These are phyloP conservation scores for Rhopalosiphum maidis DNA, from an alignment of 1,140 invertebrate genomes.

Conservation along the genomic window DNA sequence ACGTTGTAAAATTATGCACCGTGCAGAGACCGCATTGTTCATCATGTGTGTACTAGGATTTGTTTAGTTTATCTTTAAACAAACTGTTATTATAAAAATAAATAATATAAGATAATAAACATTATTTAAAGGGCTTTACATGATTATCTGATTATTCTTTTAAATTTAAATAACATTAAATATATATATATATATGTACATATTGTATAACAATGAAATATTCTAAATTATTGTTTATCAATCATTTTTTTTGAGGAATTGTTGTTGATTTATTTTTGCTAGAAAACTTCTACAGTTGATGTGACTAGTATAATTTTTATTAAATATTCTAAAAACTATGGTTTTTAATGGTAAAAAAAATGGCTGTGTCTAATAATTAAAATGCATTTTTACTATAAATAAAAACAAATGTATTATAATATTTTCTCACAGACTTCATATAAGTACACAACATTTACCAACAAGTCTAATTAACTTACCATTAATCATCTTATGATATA, in stretches of 20 bases:
- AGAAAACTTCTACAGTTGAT: neutral
- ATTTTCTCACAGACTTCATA: neutral
- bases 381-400: neutral
- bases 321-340: neutral
- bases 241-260: neutral
- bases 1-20: neutral
- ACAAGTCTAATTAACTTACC: neutral
- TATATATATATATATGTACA: neutral
- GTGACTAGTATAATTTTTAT: neutral
- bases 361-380: neutral
- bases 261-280: neutral
- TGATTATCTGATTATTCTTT: neutral
- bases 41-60: neutral
- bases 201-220: no score
- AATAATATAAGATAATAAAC: neutral
- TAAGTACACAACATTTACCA: neutral
- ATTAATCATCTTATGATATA: slow-evolving; percentile 7
- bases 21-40: neutral
- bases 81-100: neutral
- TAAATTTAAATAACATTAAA: neutral
- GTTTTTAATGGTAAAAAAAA: neutral
- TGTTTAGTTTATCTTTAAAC: neutral
- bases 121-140: neutral
- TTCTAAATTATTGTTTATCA: no score
- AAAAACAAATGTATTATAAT: neutral